phyloP scores from a whole-genome alignment of 1,140 invertebrate genomes.

The Brachionus manjavacas region DNA sequence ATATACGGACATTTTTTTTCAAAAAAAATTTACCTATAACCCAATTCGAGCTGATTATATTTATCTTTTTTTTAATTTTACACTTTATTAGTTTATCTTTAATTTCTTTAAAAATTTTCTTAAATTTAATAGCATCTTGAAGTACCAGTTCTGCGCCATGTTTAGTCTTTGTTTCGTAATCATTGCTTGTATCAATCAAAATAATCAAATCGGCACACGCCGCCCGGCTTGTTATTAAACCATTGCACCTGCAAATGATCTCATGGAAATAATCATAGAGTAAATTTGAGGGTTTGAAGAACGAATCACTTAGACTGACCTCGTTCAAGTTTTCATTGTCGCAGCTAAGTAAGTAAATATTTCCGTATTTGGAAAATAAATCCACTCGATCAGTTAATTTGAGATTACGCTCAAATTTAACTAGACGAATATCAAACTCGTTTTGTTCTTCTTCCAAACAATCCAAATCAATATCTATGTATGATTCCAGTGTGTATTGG shows the following conservation, averaged over 20 bases:
- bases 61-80: slow-evolving; percentile 21
- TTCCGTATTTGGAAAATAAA: slow-evolving; percentile 3
- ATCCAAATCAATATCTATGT: neutral
- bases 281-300: neutral
- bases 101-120: neutral
- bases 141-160: neutral
- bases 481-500: neutral
- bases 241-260: neutral
- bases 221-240: slow-evolving; percentile 16
- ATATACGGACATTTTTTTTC: neutral
- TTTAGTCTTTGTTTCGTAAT: neutral
- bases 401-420: neutral
- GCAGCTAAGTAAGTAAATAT: neutral
- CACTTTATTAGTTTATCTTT: neutral
- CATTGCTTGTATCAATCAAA: neutral
- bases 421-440: neutral
- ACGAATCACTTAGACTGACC: neutral
- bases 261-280: neutral
- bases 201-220: slow-evolving; percentile 16
- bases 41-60: neutral
- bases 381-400: neutral
- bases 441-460: neutral
- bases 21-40: neutral
- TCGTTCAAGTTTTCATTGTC: neutral
- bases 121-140: neutral